Conservation (phyloP, 2,113 vertebrate species). For the Prietella phreatophila region DNA sequence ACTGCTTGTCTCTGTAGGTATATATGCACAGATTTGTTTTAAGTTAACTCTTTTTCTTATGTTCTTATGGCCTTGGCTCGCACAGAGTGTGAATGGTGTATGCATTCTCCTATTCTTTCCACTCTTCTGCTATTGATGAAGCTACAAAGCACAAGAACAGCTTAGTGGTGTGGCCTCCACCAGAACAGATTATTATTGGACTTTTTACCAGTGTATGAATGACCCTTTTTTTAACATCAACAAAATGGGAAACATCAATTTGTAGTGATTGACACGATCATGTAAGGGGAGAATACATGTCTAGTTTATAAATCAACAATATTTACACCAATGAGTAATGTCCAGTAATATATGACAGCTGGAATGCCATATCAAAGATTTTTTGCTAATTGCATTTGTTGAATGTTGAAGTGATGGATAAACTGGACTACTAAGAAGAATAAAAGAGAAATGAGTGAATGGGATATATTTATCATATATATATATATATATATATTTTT, state of each 20-base stretch:
- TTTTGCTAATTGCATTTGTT: background rate
- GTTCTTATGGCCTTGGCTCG: constrained; percentile 10
- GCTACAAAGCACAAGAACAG: constrained; percentile 16
- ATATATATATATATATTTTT: too few species aligned
- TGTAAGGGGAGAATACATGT: too few species aligned
- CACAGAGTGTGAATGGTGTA: constrained; percentile 28
- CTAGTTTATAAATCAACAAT: too few species aligned
- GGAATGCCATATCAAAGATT: background rate
- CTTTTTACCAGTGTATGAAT: constrained; percentile 30
- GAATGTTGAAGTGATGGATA: background rate
- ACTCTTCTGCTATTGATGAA: constrained; percentile 43
- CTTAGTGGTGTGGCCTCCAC: constrained; percentile 41
- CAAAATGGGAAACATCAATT: too few species aligned
- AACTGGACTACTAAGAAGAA: background rate
- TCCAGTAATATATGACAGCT: background rate
- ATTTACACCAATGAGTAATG: background rate
- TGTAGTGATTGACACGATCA: too few species aligned
- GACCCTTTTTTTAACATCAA: too few species aligned
- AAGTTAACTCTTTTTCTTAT: background rate
- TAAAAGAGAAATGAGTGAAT: background rate
- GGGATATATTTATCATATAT: constrained; percentile 54
- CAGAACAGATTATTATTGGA: constrained; percentile 48
- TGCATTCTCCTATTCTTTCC: constrained; percentile 22
- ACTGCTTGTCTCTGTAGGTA: background rate
- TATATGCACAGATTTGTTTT: background rate